Conservation (phyloP, 2,113 vertebrate species). For the Neodontobutis hainanensis region DNA sequence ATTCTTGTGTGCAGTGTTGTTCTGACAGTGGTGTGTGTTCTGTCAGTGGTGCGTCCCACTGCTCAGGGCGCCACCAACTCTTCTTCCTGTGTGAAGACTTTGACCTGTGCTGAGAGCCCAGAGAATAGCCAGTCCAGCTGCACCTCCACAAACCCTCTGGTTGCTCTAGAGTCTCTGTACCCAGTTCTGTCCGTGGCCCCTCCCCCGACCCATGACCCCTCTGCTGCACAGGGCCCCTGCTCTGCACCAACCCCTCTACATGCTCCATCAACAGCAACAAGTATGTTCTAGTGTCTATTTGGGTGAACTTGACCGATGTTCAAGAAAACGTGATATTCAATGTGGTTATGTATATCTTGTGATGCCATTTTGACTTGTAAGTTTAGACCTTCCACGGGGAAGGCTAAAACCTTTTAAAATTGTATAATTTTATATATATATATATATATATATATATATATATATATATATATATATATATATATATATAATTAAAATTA, state of each 20-base stretch:
- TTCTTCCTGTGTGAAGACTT: constrained; percentile 55
- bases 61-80: constrained; percentile 60
- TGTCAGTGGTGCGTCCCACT: constrained; percentile 60
- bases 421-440: no score
- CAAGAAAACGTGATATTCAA: no score
- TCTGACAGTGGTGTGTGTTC: constrained; percentile 20
- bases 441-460: no score
- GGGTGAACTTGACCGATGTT: no score
- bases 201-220: constrained; percentile 6
- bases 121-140: constrained; percentile 28
- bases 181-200: constrained; percentile 27
- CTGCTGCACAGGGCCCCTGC: constrained; percentile 29
- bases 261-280: constrained; percentile 22
- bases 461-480: no score
- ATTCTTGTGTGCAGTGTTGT: not conserved
- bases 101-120: constrained; percentile 33
- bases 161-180: constrained; percentile 36
- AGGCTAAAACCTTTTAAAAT: no score
- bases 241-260: constrained; percentile 38
- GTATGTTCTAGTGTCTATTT: constrained; percentile 21
- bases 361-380: no score
- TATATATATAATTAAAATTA: no score
- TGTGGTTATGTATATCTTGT: no score
- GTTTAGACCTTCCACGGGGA: no score
- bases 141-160: constrained; percentile 20